Conservation (phyloP, 1,140 invertebrate species). For the Rhopalosiphum maidis region DNA sequence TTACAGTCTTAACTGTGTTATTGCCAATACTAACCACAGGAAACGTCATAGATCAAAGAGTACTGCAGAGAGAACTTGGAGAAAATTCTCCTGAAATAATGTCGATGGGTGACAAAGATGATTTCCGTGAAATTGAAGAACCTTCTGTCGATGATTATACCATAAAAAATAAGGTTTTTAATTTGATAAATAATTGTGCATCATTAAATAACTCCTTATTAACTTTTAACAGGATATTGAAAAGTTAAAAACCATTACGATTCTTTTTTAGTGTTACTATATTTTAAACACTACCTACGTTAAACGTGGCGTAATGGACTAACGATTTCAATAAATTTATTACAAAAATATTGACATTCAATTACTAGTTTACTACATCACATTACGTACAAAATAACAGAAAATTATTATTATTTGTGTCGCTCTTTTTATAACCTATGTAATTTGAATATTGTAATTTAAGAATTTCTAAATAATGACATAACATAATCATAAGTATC, state of each 20-base stretch:
- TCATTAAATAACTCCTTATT: not conserved
- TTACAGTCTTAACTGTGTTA: not conserved
- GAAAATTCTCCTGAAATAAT: constrained; percentile 41
- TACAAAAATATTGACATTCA: not conserved
- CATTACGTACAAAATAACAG: not conserved
- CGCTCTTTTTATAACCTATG: not conserved
- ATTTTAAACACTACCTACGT: not conserved
- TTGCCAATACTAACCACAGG: not conserved
- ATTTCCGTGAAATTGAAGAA: constrained; percentile 24
- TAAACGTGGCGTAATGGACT: not conserved
- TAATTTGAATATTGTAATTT: not conserved
- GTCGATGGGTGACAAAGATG: constrained; percentile 29
- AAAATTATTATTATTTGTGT: not conserved
- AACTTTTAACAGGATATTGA: not conserved
- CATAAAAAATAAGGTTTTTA: constrained; percentile 26
- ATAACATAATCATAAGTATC: not conserved
- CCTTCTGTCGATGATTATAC: not conserved
- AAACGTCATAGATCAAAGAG: constrained; percentile 34
- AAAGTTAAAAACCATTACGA: not conserved
- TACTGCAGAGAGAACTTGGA: constrained; percentile 25
- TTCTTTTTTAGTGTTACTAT: not conserved
- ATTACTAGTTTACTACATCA: not conserved
- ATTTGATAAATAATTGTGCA: not conserved
- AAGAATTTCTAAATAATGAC: not conserved
- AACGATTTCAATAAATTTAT: not conserved